phyloP scores from a whole-genome alignment of 2,113 vertebrate genomes.

The Pipa parva region DNA sequence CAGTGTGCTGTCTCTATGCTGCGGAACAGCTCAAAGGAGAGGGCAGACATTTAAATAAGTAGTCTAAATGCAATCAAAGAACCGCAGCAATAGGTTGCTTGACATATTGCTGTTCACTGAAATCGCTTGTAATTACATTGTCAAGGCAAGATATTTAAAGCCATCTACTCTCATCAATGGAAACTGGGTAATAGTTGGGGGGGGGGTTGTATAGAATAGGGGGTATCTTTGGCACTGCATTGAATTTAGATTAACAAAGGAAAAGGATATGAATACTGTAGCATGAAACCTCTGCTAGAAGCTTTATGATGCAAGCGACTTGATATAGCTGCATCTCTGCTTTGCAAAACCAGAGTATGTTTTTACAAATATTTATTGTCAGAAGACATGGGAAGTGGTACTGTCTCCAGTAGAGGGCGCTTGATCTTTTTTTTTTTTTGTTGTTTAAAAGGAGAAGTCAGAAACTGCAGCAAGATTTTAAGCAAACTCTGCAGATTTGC shows the following conservation, averaged over 20 bases:
- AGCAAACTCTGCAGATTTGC: slow-evolving; percentile 39
- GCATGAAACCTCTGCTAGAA: no score
- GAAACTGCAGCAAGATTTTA: slow-evolving; percentile 39
- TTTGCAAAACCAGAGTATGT: background rate
- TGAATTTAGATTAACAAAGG: no score
- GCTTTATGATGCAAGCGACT: no score
- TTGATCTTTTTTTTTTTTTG: no score
- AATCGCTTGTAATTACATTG: background rate
- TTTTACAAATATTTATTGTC: background rate
- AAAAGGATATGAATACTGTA: no score
- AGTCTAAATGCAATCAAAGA: slow-evolving; percentile 20
- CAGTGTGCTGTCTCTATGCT: background rate
- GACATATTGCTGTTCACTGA: background rate
- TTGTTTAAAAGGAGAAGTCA: slow-evolving; percentile 26
- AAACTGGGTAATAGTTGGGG: no score
- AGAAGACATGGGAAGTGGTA: background rate
- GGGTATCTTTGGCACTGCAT: no score
- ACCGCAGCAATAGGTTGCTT: background rate
- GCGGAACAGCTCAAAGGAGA: background rate
- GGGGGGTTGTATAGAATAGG: no score
- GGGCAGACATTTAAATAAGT: slow-evolving; percentile 1
- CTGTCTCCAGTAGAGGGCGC: slow-evolving; percentile 4
- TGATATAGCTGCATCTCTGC: no score
- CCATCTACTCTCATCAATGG: background rate
- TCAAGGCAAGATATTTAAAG: background rate